Conservation (phyloP, 2,797 vertebrate genomes). For the Betta splendens region DNA sequence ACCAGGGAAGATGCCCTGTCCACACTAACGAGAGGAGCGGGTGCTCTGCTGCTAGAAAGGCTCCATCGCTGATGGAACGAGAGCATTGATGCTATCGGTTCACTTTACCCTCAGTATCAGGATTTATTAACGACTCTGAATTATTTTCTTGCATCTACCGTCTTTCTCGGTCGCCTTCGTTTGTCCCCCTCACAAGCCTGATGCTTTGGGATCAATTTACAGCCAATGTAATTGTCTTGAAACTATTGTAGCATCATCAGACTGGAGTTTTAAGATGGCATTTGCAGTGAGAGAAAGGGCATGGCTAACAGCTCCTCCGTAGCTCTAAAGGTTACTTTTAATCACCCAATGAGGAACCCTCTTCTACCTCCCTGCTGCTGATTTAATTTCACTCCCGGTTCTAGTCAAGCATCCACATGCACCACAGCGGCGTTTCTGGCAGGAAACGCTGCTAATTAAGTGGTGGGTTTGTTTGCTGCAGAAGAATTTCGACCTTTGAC, state of each 20-base stretch:
- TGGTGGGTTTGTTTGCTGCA: conserved; percentile 61
- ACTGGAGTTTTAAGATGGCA: conserved; percentile 80
- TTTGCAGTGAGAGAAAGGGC: conserved; percentile 84
- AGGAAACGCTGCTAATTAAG: conserved; percentile 70
- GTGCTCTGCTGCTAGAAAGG: conserved; percentile 22
- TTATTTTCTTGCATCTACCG: conserved; percentile 51
- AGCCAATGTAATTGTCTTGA: conserved; percentile 82
- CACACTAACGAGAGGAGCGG: conserved; percentile 46
- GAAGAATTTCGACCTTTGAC: conserved; percentile 61
- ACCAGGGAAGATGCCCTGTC: conserved; percentile 35
- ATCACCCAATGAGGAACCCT: conserved; percentile 82
- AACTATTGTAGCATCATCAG: conserved; percentile 85
- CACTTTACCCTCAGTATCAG: no score
- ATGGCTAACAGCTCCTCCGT: conserved; percentile 83
- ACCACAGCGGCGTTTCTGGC: conserved; percentile 23
- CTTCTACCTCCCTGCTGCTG: conserved; percentile 49
- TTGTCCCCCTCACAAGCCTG: conserved; percentile 62
- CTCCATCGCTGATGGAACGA: conserved; percentile 15
- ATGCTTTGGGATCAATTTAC: conserved; percentile 83
- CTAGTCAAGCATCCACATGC: conserved; percentile 46
- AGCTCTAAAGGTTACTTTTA: conserved; percentile 87
- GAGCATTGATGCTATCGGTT: conserved; percentile 11
- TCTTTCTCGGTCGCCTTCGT: conserved; percentile 20
- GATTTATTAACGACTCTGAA: no score
- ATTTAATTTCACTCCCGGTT: conserved; percentile 62